Percentiles rank a stretch among this genome's conserved stretches.
phyloP scores from a whole-genome alignment of 2,888 invertebrate genomes.

The Melinopterus prodromus region DNA sequence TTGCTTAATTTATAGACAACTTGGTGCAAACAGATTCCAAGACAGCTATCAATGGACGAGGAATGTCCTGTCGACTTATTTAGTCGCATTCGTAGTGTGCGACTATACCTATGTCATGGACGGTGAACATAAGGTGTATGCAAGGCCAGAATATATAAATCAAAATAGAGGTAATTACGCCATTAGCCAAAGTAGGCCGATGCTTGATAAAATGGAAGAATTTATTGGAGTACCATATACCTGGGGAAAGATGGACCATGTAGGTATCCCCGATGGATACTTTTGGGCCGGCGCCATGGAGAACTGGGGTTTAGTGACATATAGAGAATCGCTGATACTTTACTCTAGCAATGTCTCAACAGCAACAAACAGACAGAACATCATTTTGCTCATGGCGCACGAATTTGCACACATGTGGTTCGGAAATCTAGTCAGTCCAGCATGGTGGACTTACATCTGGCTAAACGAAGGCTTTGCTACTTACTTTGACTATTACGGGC shows the following conservation, averaged over 20 bases:
- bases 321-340: constrained; percentile 51
- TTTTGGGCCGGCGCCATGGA: constrained; percentile 91
- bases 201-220: constrained; percentile 62
- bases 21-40: not conserved
- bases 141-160: constrained; percentile 47
- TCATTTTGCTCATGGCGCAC: constrained; percentile 66
- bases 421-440: constrained; percentile 71
- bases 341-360: constrained; percentile 15
- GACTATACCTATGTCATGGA: constrained; percentile 57
- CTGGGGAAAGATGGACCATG: constrained; percentile 75
- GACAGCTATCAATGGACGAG: constrained; percentile 18
- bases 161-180: constrained; percentile 58
- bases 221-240: constrained; percentile 66
- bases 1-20: constrained; percentile 18
- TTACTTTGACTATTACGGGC: constrained; percentile 63
- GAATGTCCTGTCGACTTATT: constrained; percentile 76
- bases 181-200: constrained; percentile 58
- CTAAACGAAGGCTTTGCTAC: constrained; percentile 76
- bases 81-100: constrained; percentile 80
- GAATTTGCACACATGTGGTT: constrained; percentile 79
- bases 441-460: constrained; percentile 73
- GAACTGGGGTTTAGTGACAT: constrained; percentile 91
- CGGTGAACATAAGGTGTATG: constrained; percentile 48
- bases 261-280: constrained; percentile 76
- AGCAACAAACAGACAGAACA: constrained; percentile 5